Evolutionary conservation across 1,140 invertebrate genomes (phyloP), one percentile per base, ranked within the genome.

Genomic region (Condylostylus longicornis): DNA sequence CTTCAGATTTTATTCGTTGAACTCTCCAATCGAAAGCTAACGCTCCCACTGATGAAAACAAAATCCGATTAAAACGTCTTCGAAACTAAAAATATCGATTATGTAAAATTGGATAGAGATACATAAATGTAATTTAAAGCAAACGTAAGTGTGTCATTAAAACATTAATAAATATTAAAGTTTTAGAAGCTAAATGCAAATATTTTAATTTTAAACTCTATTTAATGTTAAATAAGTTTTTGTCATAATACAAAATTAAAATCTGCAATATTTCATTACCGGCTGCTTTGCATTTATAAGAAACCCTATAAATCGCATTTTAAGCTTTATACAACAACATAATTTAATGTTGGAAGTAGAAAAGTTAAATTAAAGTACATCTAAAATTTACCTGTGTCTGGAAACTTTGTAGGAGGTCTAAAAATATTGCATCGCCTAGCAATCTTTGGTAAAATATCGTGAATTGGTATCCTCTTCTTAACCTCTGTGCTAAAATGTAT

Each of bases 111-210:
- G n/a, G n/a, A 38, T 71, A 63, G 0, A n/a, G n/a, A n/a, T n/a
- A n/a, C n/a, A n/a, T n/a, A n/a, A n/a, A n/a, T n/a, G n/a, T n/a
- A n/a, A n/a, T n/a, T n/a, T n/a, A n/a, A n/a, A 49, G 37, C 45
- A 73, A 72, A 36, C 63, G 54, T 37, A 25, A 25, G 23, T 8
- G n/a, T 7, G 7, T 8, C 7, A 25, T 8, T 25, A 25, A 8
- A 25, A n/a, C 7, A 25, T 25, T 8, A n/a, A 25, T n/a, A 8
- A 25, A 25, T 25, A 7, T n/a, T 25, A n/a, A 25, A 25, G 7
- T 25, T 25, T 8, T 8, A 8, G 23, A 25, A 25, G 7, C 23
- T n/a, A 25, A 25, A 8, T n/a, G 7, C n/a, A 7, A 8, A 7
- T n/a, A 25, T 25, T 25, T 25, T n/a, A 25, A 8, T n/a, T 25